Evolutionary conservation across 2,797 vertebrate genomes (phyloP).

Genomic region (Tenualosa thibaudeaui): DNA sequence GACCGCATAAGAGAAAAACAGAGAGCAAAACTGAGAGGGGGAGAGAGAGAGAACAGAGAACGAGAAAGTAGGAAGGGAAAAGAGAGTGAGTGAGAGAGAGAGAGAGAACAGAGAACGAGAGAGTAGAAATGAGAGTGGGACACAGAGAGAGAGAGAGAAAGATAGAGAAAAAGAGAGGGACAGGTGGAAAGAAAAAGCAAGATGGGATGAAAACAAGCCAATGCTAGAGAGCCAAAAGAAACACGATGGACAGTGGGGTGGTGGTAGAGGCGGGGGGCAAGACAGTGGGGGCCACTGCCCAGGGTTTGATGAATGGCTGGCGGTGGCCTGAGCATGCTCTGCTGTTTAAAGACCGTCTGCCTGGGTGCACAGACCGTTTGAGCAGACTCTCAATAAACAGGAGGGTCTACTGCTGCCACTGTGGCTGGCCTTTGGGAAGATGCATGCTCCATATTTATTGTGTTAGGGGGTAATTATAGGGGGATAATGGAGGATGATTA

Average conservation of each 20-base stretch:
- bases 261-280: not conserved
- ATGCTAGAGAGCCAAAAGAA: not conserved
- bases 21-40: constrained; percentile 43
- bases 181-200: not conserved
- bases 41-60: constrained; percentile 12
- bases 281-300: not conserved
- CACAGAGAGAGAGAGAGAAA: not conserved
- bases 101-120: constrained; percentile 36
- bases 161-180: constrained; percentile 1
- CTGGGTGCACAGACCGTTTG: not conserved
- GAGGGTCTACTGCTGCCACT: not conserved
- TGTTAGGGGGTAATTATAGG: not conserved
- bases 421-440: not conserved
- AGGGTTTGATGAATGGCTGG: constrained; percentile 2
- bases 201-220: not conserved
- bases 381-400: constrained; percentile 1
- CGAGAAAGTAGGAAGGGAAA: constrained; percentile 45
- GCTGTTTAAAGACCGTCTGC: constrained; percentile 7
- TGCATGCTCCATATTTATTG: not conserved
- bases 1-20: constrained; percentile 35
- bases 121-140: constrained; percentile 48
- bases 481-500: constrained; percentile 12
- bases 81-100: constrained; percentile 37
- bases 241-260: not conserved
- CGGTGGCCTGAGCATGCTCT: not conserved